Evolutionary conservation across 2,113 vertebrate genomes (phyloP).

Genomic region (Silurus meridionalis): DNA sequence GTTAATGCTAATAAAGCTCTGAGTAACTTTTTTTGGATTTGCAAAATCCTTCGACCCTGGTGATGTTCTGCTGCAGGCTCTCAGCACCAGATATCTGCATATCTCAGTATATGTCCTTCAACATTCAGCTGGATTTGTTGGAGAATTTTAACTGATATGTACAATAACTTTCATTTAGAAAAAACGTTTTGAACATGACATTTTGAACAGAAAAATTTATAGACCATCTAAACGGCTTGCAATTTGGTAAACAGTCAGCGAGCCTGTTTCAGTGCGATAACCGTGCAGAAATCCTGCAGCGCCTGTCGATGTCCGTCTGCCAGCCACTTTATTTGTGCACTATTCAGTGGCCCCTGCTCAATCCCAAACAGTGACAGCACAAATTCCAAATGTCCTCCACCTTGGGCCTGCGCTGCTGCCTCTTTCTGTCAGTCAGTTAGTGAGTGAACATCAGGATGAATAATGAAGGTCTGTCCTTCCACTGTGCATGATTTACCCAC

Average conservation of each 20-base stretch:
- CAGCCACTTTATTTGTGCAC: background rate
- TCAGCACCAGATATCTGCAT: background rate
- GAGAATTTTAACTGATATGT: background rate
- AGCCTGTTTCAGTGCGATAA: constrained; percentile 4
- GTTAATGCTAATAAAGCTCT: too few relatives aligned
- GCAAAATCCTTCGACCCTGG: too few relatives aligned
- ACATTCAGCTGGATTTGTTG: background rate
- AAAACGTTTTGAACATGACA: background rate
- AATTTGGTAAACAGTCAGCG: background rate
- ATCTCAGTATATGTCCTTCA: background rate
- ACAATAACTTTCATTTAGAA: background rate
- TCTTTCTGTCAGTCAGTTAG: constrained; percentile 45
- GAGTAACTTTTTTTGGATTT: too few relatives aligned
- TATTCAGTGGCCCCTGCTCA: background rate
- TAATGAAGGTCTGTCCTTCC: constrained; percentile 37
- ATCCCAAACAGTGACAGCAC: constrained; percentile 44
- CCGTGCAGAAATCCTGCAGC: background rate
- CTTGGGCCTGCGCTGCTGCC: constrained; percentile 37
- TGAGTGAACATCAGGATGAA: constrained; percentile 25
- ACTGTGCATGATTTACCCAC: constrained; percentile 16
- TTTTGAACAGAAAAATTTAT: background rate
- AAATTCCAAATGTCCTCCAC: constrained; percentile 33
- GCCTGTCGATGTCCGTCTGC: background rate
- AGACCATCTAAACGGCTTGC: background rate
- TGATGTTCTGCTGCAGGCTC: background rate